Percentiles rank a stretch among this genome's conserved stretches.
phyloP scores from a whole-genome alignment of 1,140 invertebrate species.

The Bombyx mori region DNA sequence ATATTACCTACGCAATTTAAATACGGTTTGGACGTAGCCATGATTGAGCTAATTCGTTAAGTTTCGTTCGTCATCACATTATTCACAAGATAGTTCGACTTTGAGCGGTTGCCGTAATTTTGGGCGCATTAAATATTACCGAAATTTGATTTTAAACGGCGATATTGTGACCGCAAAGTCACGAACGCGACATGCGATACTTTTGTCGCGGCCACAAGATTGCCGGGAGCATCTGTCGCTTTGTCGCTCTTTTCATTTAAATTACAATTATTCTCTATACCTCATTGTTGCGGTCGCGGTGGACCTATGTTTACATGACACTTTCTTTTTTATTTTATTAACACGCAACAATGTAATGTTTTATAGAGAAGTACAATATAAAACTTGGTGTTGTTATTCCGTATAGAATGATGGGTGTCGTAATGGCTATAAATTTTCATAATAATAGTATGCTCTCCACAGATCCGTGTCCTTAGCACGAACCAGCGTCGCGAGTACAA shows the following conservation, averaged over 20 bases:
- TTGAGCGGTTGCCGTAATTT: slow-evolving; percentile 35
- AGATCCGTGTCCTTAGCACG: too few relatives aligned
- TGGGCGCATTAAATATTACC: slow-evolving; percentile 27
- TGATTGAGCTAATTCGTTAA: slow-evolving; percentile 12
- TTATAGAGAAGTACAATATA: background rate
- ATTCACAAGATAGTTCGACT: slow-evolving; percentile 9
- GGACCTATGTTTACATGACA: slow-evolving; percentile 18
- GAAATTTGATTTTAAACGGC: slow-evolving; percentile 59
- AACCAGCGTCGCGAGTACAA: background rate
- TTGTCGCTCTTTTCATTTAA: slow-evolving; percentile 60
- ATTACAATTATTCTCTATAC: slow-evolving; percentile 56
- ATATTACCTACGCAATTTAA: too few relatives aligned
- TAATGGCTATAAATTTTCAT: too few relatives aligned
- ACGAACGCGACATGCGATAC: slow-evolving; percentile 42
- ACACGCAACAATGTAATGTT: background rate
- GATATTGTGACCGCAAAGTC: slow-evolving; percentile 58
- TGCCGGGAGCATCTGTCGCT: slow-evolving; percentile 66
- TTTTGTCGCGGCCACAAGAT: slow-evolving; percentile 46
- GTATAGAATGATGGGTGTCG: too few relatives aligned
- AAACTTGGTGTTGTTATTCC: background rate
- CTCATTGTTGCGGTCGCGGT: slow-evolving; percentile 49
- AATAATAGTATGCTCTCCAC: too few relatives aligned
- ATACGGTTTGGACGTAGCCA: background rate
- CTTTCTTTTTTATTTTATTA: background rate
- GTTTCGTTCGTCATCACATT: slow-evolving; percentile 17